phyloP scores from a whole-genome alignment of 2,797 vertebrate species.

The Pampus argenteus region DNA sequence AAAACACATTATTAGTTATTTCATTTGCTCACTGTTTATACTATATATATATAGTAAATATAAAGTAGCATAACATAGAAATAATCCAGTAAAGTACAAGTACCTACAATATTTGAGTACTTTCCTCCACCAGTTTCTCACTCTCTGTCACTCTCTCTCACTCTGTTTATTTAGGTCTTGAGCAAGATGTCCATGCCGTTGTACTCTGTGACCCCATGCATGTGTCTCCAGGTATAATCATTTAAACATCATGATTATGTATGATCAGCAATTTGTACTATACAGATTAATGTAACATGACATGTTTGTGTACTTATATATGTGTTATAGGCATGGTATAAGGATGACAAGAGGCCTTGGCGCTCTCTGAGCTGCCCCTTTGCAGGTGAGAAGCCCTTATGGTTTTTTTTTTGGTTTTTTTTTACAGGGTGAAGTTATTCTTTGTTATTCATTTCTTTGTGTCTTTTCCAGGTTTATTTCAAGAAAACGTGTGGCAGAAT shows the following conservation, averaged over 20 bases:
- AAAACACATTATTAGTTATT: neutral
- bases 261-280: neutral
- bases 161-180: too few species aligned
- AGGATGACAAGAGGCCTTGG: neutral
- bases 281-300: conserved; percentile 12
- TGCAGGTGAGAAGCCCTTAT: conserved; percentile 51
- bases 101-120: neutral
- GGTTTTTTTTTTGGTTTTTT: neutral
- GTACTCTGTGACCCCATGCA: conserved; percentile 75
- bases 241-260: neutral
- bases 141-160: too few species aligned
- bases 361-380: conserved; percentile 79
- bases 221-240: conserved; percentile 80
- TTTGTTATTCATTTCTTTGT: neutral
- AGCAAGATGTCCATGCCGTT: conserved; percentile 67
- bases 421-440: neutral
- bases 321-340: conserved; percentile 72
- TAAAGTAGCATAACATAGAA: conserved; percentile 1
- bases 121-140: neutral
- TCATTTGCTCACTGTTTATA: too few species aligned
- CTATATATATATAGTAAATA: too few species aligned
- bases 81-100: neutral
- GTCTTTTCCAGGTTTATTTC: conserved; percentile 57
- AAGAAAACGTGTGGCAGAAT: conserved; percentile 67
- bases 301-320: conserved; percentile 10